phyloP scores from a whole-genome alignment of 2,797 vertebrate genomes.

The Macroramphosus scolopax region DNA sequence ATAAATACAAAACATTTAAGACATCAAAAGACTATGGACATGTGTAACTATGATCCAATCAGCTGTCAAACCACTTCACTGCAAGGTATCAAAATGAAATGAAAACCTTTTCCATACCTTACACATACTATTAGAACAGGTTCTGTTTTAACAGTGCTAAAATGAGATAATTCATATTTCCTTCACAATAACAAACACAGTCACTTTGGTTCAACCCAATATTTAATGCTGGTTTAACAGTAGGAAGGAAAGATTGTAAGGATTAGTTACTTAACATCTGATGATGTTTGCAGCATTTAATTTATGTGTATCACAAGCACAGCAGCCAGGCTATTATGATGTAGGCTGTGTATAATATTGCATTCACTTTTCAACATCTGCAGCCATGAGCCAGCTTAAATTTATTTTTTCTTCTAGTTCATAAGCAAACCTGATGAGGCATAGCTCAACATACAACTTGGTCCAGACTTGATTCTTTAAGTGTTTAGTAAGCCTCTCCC shows the following conservation, averaged over 20 bases:
- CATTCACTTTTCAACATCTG: slow-evolving; percentile 2
- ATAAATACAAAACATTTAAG: no score
- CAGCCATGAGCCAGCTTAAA: background rate
- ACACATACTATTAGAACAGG: no score
- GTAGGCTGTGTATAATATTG: background rate
- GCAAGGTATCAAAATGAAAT: no score
- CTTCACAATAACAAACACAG: background rate
- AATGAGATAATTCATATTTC: background rate
- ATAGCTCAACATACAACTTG: background rate
- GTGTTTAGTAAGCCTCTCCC: background rate
- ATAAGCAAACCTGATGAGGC: background rate
- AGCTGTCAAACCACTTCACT: no score
- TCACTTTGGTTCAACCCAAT: slow-evolving; percentile 1
- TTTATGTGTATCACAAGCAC: no score
- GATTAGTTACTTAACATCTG: no score
- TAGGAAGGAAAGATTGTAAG: background rate
- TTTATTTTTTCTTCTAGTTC: background rate
- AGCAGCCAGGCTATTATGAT: background rate
- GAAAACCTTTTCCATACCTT: no score
- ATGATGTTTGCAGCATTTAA: no score
- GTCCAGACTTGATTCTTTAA: background rate
- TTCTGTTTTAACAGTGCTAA: no score
- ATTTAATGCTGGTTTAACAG: slow-evolving; percentile 32
- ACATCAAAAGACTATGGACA: no score
- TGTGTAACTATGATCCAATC: no score